Conservation (phyloP, 30 jellyfish, hydroid and myxozoan genomes). For the Cassiopea xamachana region DNA sequence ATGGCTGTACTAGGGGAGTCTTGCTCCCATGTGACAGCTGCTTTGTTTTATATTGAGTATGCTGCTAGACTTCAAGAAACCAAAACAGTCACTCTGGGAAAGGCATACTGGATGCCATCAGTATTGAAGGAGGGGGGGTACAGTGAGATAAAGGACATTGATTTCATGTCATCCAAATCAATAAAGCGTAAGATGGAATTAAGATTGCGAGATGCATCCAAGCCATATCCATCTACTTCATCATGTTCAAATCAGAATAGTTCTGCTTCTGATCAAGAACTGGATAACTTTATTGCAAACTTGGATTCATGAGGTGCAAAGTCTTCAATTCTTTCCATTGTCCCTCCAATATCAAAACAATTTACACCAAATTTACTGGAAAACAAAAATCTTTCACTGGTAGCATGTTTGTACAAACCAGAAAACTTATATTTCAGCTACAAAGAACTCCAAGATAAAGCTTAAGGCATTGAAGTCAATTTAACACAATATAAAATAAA, state of each 20-base stretch:
- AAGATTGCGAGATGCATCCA: not conserved
- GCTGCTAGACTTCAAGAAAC: constrained; percentile 13
- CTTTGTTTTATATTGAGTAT: constrained; percentile 36
- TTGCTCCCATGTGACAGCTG: constrained; percentile 44
- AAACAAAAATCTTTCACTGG: not conserved
- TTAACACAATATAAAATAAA: not conserved
- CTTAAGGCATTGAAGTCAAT: not conserved
- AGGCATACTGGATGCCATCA: constrained; percentile 23
- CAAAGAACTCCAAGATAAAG: not conserved
- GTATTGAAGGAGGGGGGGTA: not conserved
- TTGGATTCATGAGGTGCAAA: not conserved
- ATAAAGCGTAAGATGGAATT: not conserved
- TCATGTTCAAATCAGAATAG: not conserved
- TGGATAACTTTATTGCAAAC: not conserved
- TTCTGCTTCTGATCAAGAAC: not conserved
- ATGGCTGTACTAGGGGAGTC: constrained; percentile 43
- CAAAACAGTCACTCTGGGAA: not conserved
- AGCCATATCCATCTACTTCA: not conserved
- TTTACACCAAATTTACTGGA: constrained; percentile 4
- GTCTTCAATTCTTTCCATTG: constrained; percentile 14
- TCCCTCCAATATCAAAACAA: not conserved
- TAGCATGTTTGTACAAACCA: not conserved
- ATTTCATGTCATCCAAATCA: not conserved
- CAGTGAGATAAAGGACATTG: not conserved
- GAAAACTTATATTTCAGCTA: not conserved